Evolutionary conservation across 2,113 vertebrate genomes (phyloP).

Genomic region (Cyprinodon variegatus): DNA sequence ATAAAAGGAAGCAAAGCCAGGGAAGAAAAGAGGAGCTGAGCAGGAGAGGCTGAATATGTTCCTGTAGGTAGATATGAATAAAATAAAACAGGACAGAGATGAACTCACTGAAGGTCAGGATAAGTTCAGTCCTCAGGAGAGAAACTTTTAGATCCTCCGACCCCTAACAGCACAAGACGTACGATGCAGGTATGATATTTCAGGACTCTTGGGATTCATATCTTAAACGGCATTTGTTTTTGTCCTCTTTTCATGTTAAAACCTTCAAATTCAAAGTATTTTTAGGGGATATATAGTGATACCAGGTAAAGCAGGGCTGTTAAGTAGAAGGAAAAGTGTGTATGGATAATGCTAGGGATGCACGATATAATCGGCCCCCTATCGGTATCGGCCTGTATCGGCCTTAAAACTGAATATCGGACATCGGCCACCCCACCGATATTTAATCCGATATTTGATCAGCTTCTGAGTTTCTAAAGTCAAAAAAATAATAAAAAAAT

Average conservation of each 20-base stretch:
- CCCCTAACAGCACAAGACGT: conserved; percentile 17
- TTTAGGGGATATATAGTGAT: not conserved
- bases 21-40: conserved; percentile 44
- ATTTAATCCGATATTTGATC: no score
- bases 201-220: conserved; percentile 2
- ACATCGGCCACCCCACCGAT: no score
- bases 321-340: not conserved
- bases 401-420: no score
- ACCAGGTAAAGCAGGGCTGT: not conserved
- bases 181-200: conserved; percentile 16
- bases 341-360: no score
- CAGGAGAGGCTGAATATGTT: conserved; percentile 30
- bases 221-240: not conserved
- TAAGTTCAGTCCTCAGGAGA: conserved; percentile 28
- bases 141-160: conserved; percentile 19
- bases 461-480: no score
- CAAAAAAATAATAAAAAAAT: no score
- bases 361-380: no score
- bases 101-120: conserved; percentile 10
- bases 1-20: conserved; percentile 71
- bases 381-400: no score
- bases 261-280: not conserved
- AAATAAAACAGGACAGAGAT: conserved; percentile 46
- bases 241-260: not conserved
- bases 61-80: conserved; percentile 35